Base-by-base conservation (phyloP, 23 tunicate species). In the Ciona savignyi region DNA sequence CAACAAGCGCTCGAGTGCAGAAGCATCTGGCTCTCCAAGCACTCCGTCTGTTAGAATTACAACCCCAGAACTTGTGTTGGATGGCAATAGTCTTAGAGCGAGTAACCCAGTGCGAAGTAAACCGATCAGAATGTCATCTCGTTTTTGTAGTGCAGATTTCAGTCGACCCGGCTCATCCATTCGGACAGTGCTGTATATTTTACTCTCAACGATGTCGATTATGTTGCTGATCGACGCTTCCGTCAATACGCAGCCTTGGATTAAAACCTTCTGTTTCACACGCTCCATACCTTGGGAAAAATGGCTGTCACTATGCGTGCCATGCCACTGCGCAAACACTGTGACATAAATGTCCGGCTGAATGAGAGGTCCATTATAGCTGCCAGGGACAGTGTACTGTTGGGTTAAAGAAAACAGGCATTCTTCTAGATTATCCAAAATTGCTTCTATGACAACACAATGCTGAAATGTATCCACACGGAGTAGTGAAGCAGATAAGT, bases 31-130 rank as follows among this genome's bases (percentile, higher is more conserved):
- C 70, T 88, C 83, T 6, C 92, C 91, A 23, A 84, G 28, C 4
- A 91, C 82, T 3, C 99, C 95, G 78, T 94, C 99, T 30, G 95
- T 94, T 23, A 94, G 34, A 56, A 94, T 86, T 3, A 86, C 77
- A 65, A 94, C 51, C 25, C 84, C 77, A 11, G 92, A 78, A 29
- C 80, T 87, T 20, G 82, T 64, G 70, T 94, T 94, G 3, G 99
- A 63, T 20, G 91, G 91, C 51, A 83, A 66, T 2, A 84, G 78
- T 33, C 81, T 67, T 24, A 94, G 72, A n/a, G 86, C 87, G 2
- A 85, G 74, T 27, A 87, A 28, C 20, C 86, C 95, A 26, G 99
- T 83, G 51, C 83, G 73, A 24, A 94, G 32, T 32, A 94, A 78
- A 2, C 82, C 74, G 3, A 94, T 70, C 21, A 94, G 63, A 29